Evolutionary conservation across 2,797 vertebrate genomes (phyloP).

Genomic region (Enteromius anoplus): DNA sequence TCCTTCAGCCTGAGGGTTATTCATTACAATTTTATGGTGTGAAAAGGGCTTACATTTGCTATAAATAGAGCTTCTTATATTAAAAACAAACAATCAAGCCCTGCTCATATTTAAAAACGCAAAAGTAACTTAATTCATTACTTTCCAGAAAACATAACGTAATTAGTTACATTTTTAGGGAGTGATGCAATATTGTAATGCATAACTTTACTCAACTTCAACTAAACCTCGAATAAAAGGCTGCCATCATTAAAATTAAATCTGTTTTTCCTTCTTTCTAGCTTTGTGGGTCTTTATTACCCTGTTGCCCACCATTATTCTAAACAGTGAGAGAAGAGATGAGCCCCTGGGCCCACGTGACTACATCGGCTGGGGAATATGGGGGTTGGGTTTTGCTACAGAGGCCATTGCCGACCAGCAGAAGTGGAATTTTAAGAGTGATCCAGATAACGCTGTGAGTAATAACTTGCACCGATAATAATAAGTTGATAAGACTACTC

Average conservation of each 20-base stretch:
- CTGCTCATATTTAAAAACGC: too few relatives aligned
- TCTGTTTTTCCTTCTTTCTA: conserved; percentile 55
- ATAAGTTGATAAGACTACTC: neutral
- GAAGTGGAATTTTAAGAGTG: conserved; percentile 80
- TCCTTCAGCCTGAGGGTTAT: too few relatives aligned
- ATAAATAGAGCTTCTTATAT: too few relatives aligned
- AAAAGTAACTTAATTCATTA: too few relatives aligned
- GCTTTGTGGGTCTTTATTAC: conserved; percentile 83
- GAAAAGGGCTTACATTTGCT: too few relatives aligned
- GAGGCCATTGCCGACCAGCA: conserved; percentile 83
- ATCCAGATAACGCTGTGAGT: conserved; percentile 81
- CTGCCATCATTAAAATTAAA: conserved; percentile 29
- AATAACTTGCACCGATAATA: conserved; percentile 6
- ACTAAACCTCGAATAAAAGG: neutral
- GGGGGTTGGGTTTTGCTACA: conserved; percentile 78
- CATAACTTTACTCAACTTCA: neutral
- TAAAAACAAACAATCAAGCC: too few relatives aligned
- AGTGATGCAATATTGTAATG: too few relatives aligned
- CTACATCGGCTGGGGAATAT: conserved; percentile 80
- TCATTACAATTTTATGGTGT: too few relatives aligned
- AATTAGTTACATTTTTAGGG: too few relatives aligned
- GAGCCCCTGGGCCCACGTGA: conserved; percentile 76
- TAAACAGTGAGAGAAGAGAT: conserved; percentile 76
- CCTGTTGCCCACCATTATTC: conserved; percentile 82
- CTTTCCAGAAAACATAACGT: too few relatives aligned